Base-by-base conservation (phyloP, 2,797 vertebrate genomes). In the Neomorphus geoffroyi region DNA sequence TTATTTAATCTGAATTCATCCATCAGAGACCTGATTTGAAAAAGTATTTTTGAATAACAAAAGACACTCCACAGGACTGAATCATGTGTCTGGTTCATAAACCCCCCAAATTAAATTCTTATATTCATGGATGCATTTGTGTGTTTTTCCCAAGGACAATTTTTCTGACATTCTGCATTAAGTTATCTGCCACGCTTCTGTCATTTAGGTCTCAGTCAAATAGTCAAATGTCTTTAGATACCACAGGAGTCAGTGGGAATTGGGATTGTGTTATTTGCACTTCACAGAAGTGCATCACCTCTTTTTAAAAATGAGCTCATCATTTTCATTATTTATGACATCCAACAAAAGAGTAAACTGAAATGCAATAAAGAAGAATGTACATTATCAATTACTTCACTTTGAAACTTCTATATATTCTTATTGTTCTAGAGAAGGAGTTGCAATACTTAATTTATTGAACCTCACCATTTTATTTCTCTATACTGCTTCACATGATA, bases 11-110 rank as follows among this genome's bases (percentile, higher is more conserved):
- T 61, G 30, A 93, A 82, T 89, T 93, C 62, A 94, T 73, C 30
- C 60, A 86, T 61, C 26, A 80, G 22, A 64, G 19, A 22, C 43
- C 41, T 30, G 10, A 72, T 80, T 95, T 92, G 32, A 91, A 75
- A 96, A 95, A 75, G 48, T 54, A 65, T 48, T 75, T 95, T 93
- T 96, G 53, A 92, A 51, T 90, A 88, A 74, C 30, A 78, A 95
- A 86, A 32, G 64, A 77, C 79, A n/a, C n/a, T 80, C 56, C 37
- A 43, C 56, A 46, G 19, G 21, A n/a, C 30, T 27, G 39, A 95
- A 77, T 45, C 71, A 28, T 41, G 22, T 53, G 51, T 62, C 23
- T 89, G 60, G 39, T 88, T 69, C 18, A 70, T 82, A 86, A 88
- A 88, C 64, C 8, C 37, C 37, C 37, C 86, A 62, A 74, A 19